These are phyloP conservation scores for Lagorchestes hirsutus DNA, from an alignment of 2,797 vertebrate genomes.

Conservation along the genomic window DNA sequence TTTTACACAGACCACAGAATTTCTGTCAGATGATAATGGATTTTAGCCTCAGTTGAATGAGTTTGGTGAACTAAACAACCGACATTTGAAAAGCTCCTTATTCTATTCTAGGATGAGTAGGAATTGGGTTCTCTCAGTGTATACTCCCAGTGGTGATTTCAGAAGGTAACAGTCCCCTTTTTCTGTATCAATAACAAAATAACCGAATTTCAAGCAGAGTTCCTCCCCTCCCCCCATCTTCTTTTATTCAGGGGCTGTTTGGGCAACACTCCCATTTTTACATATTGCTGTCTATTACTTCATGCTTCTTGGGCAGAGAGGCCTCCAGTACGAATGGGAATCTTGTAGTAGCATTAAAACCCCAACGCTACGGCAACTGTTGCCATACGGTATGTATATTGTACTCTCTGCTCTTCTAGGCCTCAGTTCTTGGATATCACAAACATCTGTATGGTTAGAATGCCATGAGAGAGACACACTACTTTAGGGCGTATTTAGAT, in stretches of 20 bases:
- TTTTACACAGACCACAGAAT: not conserved
- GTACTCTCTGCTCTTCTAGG: not conserved
- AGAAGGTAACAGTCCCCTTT: not conserved
- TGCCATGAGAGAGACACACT: fast-evolving
- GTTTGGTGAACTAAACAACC: not conserved
- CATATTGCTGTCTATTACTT: not conserved
- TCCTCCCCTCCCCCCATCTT: not conserved
- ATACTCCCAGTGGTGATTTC: not conserved
- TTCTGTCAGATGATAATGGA: not conserved
- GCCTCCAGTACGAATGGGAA: not conserved
- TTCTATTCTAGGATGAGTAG: not conserved
- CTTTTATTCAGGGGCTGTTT: not conserved
- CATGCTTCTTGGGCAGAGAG: not conserved
- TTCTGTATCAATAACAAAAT: not conserved
- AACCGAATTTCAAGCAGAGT: not conserved
- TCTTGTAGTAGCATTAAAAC: fast-evolving
- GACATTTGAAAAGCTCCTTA: not conserved
- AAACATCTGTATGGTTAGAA: not conserved
- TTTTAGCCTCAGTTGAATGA: not conserved
- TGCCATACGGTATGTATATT: not conserved
- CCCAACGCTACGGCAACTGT: not conserved
- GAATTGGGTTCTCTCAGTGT: not conserved
- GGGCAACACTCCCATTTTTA: not conserved
- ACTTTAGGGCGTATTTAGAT: not conserved
- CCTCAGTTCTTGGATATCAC: not conserved